These are phyloP conservation scores for Lapara coniferarum DNA, from an alignment of 2,888 invertebrate species.

Conservation along the genomic window DNA sequence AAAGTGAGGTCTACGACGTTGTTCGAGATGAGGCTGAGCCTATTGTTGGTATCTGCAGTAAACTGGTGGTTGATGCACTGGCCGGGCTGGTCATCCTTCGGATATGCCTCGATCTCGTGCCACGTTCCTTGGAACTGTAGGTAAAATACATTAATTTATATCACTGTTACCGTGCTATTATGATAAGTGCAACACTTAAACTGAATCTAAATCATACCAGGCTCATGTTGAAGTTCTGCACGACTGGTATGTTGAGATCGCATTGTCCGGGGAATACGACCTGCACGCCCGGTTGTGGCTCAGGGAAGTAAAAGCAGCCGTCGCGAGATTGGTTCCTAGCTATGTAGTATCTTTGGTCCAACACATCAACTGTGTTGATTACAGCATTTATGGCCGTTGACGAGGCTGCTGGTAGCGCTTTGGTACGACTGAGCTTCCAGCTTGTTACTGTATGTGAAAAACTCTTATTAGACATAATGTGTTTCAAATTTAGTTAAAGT, in stretches of 20 bases:
- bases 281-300: conserved; percentile 49
- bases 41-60: conserved; percentile 38
- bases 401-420: conserved; percentile 44
- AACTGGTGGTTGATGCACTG: conserved; percentile 61
- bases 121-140: conserved; percentile 62
- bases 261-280: conserved; percentile 62
- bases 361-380: conserved; percentile 46
- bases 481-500: background rate
- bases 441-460: conserved; percentile 50
- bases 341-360: conserved; percentile 54
- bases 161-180: background rate
- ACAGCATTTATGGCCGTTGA: conserved; percentile 45
- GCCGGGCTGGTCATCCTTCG: conserved; percentile 56
- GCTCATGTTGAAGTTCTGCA: conserved; percentile 48
- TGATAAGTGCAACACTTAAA: background rate
- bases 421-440: conserved; percentile 69
- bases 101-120: conserved; percentile 65
- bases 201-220: conserved; percentile 42
- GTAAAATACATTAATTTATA: conserved; percentile 25
- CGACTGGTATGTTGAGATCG: conserved; percentile 48
- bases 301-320: conserved; percentile 70
- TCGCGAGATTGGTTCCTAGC: conserved; percentile 49
- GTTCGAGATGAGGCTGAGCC: conserved; percentile 49
- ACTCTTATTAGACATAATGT: background rate
- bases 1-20: conserved; percentile 52